Evolutionary conservation across 2,797 vertebrate genomes (phyloP).

Genomic region (Pangasius djambal): DNA sequence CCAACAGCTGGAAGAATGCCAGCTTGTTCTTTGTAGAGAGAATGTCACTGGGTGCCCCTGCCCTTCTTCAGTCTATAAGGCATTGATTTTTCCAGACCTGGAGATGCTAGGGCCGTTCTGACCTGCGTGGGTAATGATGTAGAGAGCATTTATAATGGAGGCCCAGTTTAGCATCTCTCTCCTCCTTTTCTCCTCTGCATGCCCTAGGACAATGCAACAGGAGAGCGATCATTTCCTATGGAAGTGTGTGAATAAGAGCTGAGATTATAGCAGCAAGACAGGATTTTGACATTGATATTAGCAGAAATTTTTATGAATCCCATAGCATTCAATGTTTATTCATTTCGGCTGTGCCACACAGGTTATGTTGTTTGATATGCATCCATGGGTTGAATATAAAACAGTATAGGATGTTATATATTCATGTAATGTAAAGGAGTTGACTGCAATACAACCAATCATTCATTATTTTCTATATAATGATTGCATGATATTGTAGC

Average conservation of each 20-base stretch:
- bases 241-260: not conserved
- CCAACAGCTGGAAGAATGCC: not conserved
- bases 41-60: not conserved
- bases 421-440: not conserved
- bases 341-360: not conserved
- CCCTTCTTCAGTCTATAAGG: slow-evolving; percentile 11
- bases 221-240: not conserved
- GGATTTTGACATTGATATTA: not conserved
- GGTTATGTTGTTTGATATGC: not conserved
- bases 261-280: not conserved
- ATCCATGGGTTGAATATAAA: not conserved
- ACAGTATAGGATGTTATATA: not conserved
- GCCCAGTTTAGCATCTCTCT: slow-evolving; percentile 11
- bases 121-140: slow-evolving; percentile 1
- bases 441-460: not conserved
- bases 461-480: not conserved
- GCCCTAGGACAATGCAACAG: not conserved
- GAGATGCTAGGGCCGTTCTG: not conserved
- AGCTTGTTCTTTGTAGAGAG: not conserved
- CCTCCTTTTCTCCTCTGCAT: not conserved
- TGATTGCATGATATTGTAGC: not conserved
- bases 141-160: slow-evolving; percentile 17
- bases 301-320: not conserved
- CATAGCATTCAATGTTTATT: not conserved
- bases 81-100: slow-evolving; percentile 23